A percentile compares a stretch with the other conserved stretches of the same genome.
Conservation (phyloP, 2,888 invertebrate genomes). For the Orthosia gracilis region DNA sequence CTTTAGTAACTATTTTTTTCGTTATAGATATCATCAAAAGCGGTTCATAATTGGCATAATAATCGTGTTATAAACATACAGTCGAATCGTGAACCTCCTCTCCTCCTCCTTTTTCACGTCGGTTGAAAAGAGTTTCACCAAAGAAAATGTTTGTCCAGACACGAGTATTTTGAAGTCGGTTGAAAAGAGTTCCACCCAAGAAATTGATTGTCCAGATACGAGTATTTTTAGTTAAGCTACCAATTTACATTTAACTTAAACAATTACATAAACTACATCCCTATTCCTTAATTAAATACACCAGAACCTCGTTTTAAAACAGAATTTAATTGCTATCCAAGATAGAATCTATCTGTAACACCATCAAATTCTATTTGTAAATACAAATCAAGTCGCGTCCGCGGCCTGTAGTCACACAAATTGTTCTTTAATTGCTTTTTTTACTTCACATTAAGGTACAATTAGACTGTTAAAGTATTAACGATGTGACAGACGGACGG, state of each 20-base stretch:
- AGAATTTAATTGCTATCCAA: constrained; percentile 28
- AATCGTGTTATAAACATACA: too few species aligned
- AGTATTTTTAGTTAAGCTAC: background rate
- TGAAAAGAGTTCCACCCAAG: too few species aligned
- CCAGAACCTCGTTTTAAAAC: constrained; percentile 25
- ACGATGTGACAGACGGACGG: constrained; percentile 74
- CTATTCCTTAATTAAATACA: constrained; percentile 19
- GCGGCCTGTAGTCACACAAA: constrained; percentile 73
- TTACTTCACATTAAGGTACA: constrained; percentile 71
- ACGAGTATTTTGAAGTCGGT: background rate
- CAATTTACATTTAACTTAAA: background rate
- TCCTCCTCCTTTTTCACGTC: too few species aligned
- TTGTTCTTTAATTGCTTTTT: constrained; percentile 75
- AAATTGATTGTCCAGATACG: background rate
- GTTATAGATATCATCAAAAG: too few species aligned
- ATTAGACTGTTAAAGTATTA: constrained; percentile 77
- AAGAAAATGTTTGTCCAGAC: background rate
- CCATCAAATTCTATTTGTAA: constrained; percentile 48
- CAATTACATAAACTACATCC: background rate
- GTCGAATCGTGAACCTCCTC: too few species aligned
- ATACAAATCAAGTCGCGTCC: constrained; percentile 55
- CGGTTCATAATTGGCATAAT: too few species aligned
- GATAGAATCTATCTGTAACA: constrained; percentile 32
- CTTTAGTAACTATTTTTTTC: too few species aligned
- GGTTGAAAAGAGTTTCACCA: background rate